Percentiles rank a stretch among this genome's conserved stretches.
Conservation (phyloP, 2,888 invertebrate genomes). For the Masnerella sp. region DNA sequence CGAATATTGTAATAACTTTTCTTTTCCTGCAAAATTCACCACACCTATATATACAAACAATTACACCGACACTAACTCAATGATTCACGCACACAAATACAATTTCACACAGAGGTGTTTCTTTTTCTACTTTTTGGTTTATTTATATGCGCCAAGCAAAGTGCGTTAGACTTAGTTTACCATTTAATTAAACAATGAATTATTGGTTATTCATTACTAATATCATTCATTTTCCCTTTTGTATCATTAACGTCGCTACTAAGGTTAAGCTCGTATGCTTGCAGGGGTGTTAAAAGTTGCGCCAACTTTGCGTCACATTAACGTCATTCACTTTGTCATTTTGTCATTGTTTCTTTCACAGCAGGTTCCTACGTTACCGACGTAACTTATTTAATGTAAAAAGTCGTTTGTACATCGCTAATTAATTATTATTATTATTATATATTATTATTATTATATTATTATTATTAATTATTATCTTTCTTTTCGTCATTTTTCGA, state of each 20-base stretch:
- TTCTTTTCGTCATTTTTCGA: slow-evolving; percentile 36
- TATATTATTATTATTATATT: slow-evolving; percentile 32
- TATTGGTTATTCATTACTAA: slow-evolving; percentile 20
- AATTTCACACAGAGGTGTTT: too few species aligned
- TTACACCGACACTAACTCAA: too few species aligned
- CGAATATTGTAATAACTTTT: slow-evolving; percentile 12
- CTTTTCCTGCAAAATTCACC: too few species aligned
- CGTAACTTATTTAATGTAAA: slow-evolving; percentile 57
- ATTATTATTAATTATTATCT: slow-evolving; percentile 9
- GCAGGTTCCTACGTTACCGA: slow-evolving; percentile 57
- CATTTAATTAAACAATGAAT: slow-evolving; percentile 24
- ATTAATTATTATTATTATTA: slow-evolving; percentile 35
- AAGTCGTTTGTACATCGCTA: slow-evolving; percentile 53
- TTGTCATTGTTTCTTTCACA: slow-evolving; percentile 42
- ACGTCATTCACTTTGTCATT: slow-evolving; percentile 39
- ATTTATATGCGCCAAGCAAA: slow-evolving; percentile 27
- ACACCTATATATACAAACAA: too few species aligned
- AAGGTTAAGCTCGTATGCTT: slow-evolving; percentile 34
- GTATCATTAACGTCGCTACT: slow-evolving; percentile 38
- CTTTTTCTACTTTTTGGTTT: too few species aligned
- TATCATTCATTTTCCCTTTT: slow-evolving; percentile 20
- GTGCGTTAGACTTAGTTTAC: slow-evolving; percentile 39
- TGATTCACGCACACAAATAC: too few species aligned
- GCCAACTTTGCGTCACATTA: slow-evolving; percentile 30
- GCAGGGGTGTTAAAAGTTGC: slow-evolving; percentile 29